Evolutionary conservation across 1,140 invertebrate genomes (phyloP), one percentile per base, ranked within the genome.

Genomic region (Nasonia giraulti): DNA sequence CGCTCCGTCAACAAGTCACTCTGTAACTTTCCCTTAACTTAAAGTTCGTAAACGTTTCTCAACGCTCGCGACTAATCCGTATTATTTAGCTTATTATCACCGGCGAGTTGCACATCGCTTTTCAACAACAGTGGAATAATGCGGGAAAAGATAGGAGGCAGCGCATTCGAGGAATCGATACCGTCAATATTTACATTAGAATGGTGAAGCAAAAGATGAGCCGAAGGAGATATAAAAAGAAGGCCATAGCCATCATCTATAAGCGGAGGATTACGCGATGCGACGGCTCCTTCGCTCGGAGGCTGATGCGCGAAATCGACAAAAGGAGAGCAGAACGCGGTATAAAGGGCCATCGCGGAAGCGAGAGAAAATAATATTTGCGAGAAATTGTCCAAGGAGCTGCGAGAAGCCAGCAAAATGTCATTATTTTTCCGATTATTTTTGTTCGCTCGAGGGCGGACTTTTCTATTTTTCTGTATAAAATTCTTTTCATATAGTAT

Each of bases 111-210:
- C 55, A 6, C 55, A 6, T 8, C 17, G 6, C 17, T 31, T 71
- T 33, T 17, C 0, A 44, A n/a, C 2, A 17, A 71, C 23, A 71
- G 11, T 71, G 27, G 27, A 31, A 20, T 0, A 31, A 27, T 27
- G 27, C 27, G 23, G 27, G 3, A 20, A 69, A 69, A 69, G 0
- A 69, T 74, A 10, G 31, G 6, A 27, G 31, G 17, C 68, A 11
- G 68, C 7, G 27, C 31, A 1, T 71, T 5, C 37, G 4, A n/a
- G 73, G 12, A 20, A 75, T 75, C 73, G 37, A 75, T 75, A 75
- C 17, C 8, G 33, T 37, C 73, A 75, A 75, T 75, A 75, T 75
- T 75, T 75, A 44, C 73, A 75, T 75, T 75, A 75, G 20, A 40
- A 75, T 20, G 73, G 7, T 8, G 10, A 10, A 71, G 23, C 11